Percentiles rank a stretch among this genome's conserved stretches.
These are phyloP conservation scores for Lepus townsendii DNA, from an alignment of 2,797 vertebrate species.

Conservation along the genomic window DNA sequence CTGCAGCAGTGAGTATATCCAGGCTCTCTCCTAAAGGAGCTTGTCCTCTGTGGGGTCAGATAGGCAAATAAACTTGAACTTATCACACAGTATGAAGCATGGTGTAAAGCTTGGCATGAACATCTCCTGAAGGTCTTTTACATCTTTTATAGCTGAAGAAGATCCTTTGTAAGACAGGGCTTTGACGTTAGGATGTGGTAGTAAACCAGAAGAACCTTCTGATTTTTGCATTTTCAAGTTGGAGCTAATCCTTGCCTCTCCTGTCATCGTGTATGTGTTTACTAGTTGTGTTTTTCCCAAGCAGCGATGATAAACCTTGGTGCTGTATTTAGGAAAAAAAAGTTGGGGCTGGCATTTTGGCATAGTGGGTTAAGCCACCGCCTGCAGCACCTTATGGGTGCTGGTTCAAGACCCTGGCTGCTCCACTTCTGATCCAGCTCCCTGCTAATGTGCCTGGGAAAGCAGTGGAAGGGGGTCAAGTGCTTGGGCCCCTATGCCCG, in stretches of 20 bases:
- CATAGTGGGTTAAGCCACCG: too few species aligned
- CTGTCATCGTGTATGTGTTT: neutral
- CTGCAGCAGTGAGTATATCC: neutral
- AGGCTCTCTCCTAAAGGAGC: neutral
- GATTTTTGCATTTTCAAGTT: neutral
- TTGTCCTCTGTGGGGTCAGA: constrained; percentile 24
- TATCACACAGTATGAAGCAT: neutral
- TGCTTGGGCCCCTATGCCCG: too few species aligned
- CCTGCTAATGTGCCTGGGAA: too few species aligned
- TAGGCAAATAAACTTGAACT: constrained; percentile 32
- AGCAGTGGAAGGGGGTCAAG: too few species aligned
- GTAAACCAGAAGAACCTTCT: neutral
- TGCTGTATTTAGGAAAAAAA: neutral
- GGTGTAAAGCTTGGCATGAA: neutral
- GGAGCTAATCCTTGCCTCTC: neutral
- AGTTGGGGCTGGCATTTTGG: neutral
- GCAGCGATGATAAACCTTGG: neutral
- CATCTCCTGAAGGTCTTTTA: too few species aligned
- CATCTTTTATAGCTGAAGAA: neutral
- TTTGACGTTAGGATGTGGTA: neutral
- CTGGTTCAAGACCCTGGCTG: too few species aligned
- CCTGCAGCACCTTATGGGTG: too few species aligned
- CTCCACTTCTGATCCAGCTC: too few species aligned
- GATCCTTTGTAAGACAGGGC: neutral
- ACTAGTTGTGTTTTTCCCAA: constrained; percentile 18